Conservation (phyloP, 2,888 invertebrate genomes). For the Zhengitettix transpicula region DNA sequence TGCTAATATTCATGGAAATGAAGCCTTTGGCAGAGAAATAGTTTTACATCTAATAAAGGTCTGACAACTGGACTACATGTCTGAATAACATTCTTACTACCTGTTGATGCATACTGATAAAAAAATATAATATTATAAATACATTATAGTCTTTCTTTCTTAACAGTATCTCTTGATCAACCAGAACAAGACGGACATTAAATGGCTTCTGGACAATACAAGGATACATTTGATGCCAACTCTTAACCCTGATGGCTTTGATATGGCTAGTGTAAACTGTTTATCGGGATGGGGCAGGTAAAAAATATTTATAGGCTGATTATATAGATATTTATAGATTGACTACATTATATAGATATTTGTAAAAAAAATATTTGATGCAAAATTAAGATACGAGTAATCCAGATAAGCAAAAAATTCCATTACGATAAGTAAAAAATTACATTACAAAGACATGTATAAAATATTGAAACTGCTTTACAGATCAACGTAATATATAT, state of each 20-base stretch:
- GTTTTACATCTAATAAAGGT: constrained; percentile 38
- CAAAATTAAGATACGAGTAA: too few species aligned
- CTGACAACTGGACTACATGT: constrained; percentile 11
- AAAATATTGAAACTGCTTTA: too few species aligned
- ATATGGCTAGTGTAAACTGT: constrained; percentile 20
- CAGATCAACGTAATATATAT: too few species aligned
- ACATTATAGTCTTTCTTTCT: too few species aligned
- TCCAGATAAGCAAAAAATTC: too few species aligned
- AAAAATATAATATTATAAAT: background rate
- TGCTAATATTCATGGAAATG: constrained; percentile 61
- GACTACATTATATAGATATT: too few species aligned
- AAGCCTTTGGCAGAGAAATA: constrained; percentile 47
- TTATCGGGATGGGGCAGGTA: constrained; percentile 8
- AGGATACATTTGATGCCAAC: constrained; percentile 44
- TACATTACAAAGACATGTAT: too few species aligned
- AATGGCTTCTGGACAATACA: constrained; percentile 33
- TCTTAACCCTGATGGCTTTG: constrained; percentile 49
- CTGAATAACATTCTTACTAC: background rate
- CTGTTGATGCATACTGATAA: background rate
- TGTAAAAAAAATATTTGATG: too few species aligned
- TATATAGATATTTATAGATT: too few species aligned
- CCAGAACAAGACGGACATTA: constrained; percentile 22
- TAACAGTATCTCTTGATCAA: too few species aligned
- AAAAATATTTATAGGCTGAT: background rate
- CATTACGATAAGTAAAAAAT: too few species aligned